Evolutionary conservation across 2,797 vertebrate species (phyloP).

Genomic region (Coregonus sp.): DNA sequence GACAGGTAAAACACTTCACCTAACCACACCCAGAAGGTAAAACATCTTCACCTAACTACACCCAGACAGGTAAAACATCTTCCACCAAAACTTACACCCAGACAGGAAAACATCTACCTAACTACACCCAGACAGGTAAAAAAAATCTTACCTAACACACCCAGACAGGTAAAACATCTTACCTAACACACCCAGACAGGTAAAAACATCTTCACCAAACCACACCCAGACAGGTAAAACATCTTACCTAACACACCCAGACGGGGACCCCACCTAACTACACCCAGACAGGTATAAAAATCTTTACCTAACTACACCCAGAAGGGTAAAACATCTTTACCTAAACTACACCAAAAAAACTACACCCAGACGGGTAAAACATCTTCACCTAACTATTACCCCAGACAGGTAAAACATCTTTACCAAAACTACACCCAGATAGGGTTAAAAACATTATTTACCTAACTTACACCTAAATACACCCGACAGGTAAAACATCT

Average conservation of each 20-base stretch:
- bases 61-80: not conserved
- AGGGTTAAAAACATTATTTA: too few relatives aligned
- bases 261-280: too few relatives aligned
- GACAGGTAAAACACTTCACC: too few relatives aligned
- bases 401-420: not conserved
- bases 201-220: too few relatives aligned
- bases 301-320: slow-evolving; percentile 27
- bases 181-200: not conserved
- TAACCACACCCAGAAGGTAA: not conserved
- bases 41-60: not conserved
- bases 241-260: too few relatives aligned
- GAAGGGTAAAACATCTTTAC: too few relatives aligned
- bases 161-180: not conserved
- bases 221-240: not conserved
- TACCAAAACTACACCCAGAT: not conserved
- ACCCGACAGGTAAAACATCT: too few relatives aligned
- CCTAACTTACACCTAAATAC: too few relatives aligned
- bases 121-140: not conserved
- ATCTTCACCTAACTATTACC: slow-evolving; percentile 63
- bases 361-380: slow-evolving; percentile 80
- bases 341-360: too few relatives aligned
- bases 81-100: slow-evolving; percentile 78
- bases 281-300: slow-evolving; percentile 52
- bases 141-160: not conserved
- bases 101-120: slow-evolving; percentile 83